Base-by-base conservation (phyloP, 2,797 vertebrate genomes). In the Pagetopsis macropterus region DNA sequence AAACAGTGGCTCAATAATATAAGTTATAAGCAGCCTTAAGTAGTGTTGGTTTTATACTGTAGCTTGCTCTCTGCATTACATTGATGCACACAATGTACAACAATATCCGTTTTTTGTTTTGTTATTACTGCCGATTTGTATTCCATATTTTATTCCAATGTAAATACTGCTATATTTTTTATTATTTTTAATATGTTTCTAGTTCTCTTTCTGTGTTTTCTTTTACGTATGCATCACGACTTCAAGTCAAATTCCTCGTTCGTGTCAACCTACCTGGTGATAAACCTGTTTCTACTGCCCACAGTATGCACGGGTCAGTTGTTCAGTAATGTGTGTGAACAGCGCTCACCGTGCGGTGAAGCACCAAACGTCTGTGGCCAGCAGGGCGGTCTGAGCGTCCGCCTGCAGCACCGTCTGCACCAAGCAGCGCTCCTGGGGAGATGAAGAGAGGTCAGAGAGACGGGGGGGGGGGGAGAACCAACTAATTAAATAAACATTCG, bases 361-460 rank as follows among this genome's bases (percentile, higher is more conserved):
- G 78, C 97, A 98, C 98, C 98, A 99, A 0, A 93, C 91, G 60
- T 99, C 98, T 89, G 96, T 87, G 37, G 97, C 96, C 37, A 99
- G 88, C 6, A 98, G 79, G 68, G 96, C 94, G 0, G 95, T 95
- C 75, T 96, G 95, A 78, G 93, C 95, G 40, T 95, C 96, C 40
- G 94, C 65, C 84, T 96, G 91, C 55, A 99, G 92, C 9, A 98
- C 91, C 5, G 94, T 93, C 5, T 90, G 79, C 59, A 98, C 67
- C 65, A 99, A 90, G 68, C 94, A 94, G 10, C 4, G 13, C 65
- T 99, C 98, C 98, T 99, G 78, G 59, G 70, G 51, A 55, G 0
- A 55, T 37, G 23, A 62, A 12, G 15, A 63, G 48, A 70, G 55
- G 15, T 62, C 23, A 46, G 19, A 43, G 2, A 37, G 3, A n/a